A percentile compares a stretch with the other conserved stretches of the same genome.
phyloP scores from a whole-genome alignment of 2,888 invertebrate species.

The Lasiommata megera region DNA sequence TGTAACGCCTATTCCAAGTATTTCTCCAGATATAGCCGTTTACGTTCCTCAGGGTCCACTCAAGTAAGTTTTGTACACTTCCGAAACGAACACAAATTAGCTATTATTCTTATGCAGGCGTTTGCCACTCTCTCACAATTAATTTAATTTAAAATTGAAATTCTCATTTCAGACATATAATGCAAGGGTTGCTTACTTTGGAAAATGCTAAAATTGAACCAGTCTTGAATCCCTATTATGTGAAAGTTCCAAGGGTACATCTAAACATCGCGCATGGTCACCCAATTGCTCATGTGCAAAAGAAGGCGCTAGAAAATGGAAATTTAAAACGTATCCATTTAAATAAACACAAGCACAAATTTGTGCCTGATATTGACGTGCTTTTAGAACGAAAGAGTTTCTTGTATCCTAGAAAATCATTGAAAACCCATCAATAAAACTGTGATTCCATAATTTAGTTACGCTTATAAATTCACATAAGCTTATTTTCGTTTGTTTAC shows the following conservation, averaged over 20 bases:
- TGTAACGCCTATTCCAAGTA: not conserved
- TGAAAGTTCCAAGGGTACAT: constrained; percentile 34
- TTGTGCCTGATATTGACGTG: not conserved
- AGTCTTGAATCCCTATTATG: constrained; percentile 24
- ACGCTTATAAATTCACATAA: too few relatives aligned
- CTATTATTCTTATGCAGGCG: not conserved
- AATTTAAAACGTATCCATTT: constrained; percentile 1
- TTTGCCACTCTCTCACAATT: not conserved
- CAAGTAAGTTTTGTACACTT: constrained; percentile 7
- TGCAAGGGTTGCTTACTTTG: constrained; percentile 15
- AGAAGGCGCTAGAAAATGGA: constrained; percentile 25
- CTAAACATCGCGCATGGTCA: constrained; percentile 41
- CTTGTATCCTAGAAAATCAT: not conserved
- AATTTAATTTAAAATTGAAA: not conserved
- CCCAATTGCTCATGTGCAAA: constrained; percentile 34
- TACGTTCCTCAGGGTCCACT: not conserved
- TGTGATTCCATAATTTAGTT: too few relatives aligned
- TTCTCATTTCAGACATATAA: constrained; percentile 10
- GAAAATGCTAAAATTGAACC: constrained; percentile 31
- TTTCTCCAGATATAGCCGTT: not conserved
- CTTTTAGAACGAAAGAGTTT: not conserved
- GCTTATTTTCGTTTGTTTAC: too few relatives aligned
- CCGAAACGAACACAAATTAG: not conserved
- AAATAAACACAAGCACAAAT: constrained; percentile 6
- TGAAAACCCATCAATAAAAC: not conserved